A percentile compares a stretch with the other conserved stretches of the same genome.
Conservation (phyloP, 2,888 invertebrate genomes). For the Xestobium rufovillosum region DNA sequence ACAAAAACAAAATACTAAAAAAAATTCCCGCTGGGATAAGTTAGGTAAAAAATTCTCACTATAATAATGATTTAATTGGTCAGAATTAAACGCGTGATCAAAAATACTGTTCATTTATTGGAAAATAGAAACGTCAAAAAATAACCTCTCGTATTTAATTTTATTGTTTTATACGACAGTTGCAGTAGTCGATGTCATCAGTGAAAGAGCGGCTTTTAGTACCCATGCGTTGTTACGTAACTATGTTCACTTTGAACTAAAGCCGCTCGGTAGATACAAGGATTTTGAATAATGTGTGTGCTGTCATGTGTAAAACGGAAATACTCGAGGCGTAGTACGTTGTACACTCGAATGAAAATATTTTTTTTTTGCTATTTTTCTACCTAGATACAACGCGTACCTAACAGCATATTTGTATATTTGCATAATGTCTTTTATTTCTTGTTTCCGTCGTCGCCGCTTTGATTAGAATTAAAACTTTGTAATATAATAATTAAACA, state of each 20-base stretch:
- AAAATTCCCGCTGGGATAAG: too few relatives aligned
- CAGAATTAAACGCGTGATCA: too few relatives aligned
- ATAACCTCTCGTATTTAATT: conserved; percentile 33
- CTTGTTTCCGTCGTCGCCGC: too few relatives aligned
- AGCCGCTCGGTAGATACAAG: conserved; percentile 34
- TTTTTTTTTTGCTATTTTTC: conserved; percentile 17
- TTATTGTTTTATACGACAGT: conserved; percentile 39
- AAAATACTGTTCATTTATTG: too few relatives aligned
- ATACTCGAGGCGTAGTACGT: conserved; percentile 40
- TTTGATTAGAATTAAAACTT: too few relatives aligned
- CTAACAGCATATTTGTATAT: too few relatives aligned
- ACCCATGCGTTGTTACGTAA: neutral
- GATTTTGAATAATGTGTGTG: conserved; percentile 40
- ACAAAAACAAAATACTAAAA: too few relatives aligned
- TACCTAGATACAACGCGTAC: conserved; percentile 5
- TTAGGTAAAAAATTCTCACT: too few relatives aligned
- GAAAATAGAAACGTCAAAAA: too few relatives aligned
- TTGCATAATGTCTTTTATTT: neutral
- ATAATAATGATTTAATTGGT: too few relatives aligned
- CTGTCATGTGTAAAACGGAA: conserved; percentile 45
- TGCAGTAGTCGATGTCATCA: conserved; percentile 24
- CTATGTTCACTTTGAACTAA: conserved; percentile 15
- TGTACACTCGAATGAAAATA: conserved; percentile 36
- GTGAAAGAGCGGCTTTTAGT: conserved; percentile 8
- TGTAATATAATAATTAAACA: too few relatives aligned